Evolutionary conservation across 37 sponge, comb jelly and placozoan species (phyloP), one percentile per base, ranked within the genome.

Genomic region (Chondrilla cf. caribensis): DNA sequence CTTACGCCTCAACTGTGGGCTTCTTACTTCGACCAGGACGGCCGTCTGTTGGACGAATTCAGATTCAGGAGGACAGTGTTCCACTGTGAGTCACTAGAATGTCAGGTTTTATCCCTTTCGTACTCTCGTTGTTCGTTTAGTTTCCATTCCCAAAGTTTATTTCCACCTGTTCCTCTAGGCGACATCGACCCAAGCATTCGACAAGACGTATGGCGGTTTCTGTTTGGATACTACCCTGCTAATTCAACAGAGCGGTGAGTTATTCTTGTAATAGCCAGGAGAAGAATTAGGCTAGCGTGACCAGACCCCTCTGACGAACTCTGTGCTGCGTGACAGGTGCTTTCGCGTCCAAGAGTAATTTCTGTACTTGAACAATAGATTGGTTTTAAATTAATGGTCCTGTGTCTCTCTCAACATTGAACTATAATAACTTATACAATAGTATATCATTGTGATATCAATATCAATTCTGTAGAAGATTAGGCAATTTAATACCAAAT

Each of bases 181-280:
- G 96, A 88, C 0, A 84, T 95, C 0, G 81, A 81, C 2, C 79
- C 83, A 2, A 24, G 77, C 17, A 87, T 91, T 82, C 78, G 93
- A 15, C 82, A 60, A 25, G 65, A 70, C 11, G 82, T 95, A 1
- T 95, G 93, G 90, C 86, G 84, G 88, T 95, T 87, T 58, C 80
- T 95, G 55, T 95, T 81, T 68, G 88, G 84, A 6, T 78, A 92
- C 17, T 95, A 92, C 55, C 90, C 90, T 19, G 58, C 87, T 25
- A 83, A 86, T 55, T 87, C 90, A 2, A 89, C 96, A 0, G 21
- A 79, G 35, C 77, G 92, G 89, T 85, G 42, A 79, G 88, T 62
- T 1, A 38, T n/a, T n/a, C n/a, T n/a, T n/a, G n/a, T n/a, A n/a
- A n/a, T n/a, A n/a, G n/a, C n/a, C n/a, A n/a, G n/a, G n/a, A n/a